Base-by-base conservation (phyloP, 2,113 vertebrate genomes). In the Eubucco bourcierii region DNA sequence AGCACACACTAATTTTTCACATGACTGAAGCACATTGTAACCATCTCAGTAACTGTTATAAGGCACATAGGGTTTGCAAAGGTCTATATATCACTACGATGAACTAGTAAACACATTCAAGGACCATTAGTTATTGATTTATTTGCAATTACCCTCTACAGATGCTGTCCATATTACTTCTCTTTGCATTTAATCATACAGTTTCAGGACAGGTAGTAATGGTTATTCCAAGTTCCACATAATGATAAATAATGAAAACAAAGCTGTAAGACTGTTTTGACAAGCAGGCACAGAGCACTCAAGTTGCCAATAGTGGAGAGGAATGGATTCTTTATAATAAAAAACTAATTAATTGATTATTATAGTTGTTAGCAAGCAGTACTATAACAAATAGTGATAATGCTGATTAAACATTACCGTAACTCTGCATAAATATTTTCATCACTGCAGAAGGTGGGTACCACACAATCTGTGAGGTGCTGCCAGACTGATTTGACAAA, bases 41-140 rank as follows among this genome's bases (percentile, higher is more conserved):
- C 94, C 59, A 80, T 61, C 90, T 88, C 91, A 90, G 4, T 93
- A 96, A 94, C 81, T 65, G 84, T 78, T 94, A 56, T 12, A 94
- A 83, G 76, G 83, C 88, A 87, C 87, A 80, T 9, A 83, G 67
- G 56, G 74, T 63, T 91, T 92, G 12, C 63, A 88, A 56, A 70
- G 28, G 47, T 68, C 87, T 63, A 71, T 96, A 34, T 53, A 92
- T 96, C 96, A 96, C 50, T 20, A 61, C 86, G 92, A 84, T 79
- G 86, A 96, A 94, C 87, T 60, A 72, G 92, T 92, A 92, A 96
- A 96, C 92, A 95, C 90, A 95, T 97, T 86, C 91, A 90, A 63
- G 88, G 61, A 73, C 94, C 90, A 93, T 95, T 96, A 96, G 85
- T 93, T 96, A 96, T 93, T 95, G 94, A 97, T 95, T 96, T 96